A percentile compares a stretch with the other conserved stretches of the same genome.
These are phyloP conservation scores for Sinocyclocheilus maitianheensis DNA, from an alignment of 2,113 vertebrate species.

Conservation along the genomic window DNA sequence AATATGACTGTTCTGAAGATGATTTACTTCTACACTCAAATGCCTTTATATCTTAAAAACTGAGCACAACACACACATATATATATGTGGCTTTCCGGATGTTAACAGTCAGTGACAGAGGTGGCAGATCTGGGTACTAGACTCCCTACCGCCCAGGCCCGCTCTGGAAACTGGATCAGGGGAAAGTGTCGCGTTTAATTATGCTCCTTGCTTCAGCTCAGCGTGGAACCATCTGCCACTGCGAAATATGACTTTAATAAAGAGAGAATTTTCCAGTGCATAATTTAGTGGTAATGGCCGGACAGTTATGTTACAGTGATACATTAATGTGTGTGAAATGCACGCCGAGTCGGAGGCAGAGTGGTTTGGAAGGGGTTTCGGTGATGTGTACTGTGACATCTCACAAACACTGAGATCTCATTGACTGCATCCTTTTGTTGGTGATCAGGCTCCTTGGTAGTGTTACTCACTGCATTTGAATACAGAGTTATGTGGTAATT, in stretches of 20 bases:
- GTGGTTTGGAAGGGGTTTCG: slow-evolving; percentile 34
- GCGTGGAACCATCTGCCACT: slow-evolving; percentile 59
- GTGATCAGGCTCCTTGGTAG: slow-evolving; percentile 27
- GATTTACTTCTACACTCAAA: neutral
- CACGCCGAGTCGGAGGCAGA: slow-evolving; percentile 42
- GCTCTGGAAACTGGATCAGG: slow-evolving; percentile 56
- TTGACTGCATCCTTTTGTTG: slow-evolving; percentile 38
- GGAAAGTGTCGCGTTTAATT: slow-evolving; percentile 63
- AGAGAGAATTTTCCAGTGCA: slow-evolving; percentile 57
- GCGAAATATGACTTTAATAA: slow-evolving; percentile 63
- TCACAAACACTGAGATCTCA: slow-evolving; percentile 37
- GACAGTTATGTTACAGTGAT: slow-evolving; percentile 59
- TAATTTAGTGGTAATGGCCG: slow-evolving; percentile 61
- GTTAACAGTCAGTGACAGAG: slow-evolving; percentile 42
- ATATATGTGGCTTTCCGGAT: neutral
- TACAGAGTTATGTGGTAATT: no score
- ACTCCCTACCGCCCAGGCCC: slow-evolving; percentile 27
- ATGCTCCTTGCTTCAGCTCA: slow-evolving; percentile 55
- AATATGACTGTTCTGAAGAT: neutral
- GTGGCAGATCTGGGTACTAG: slow-evolving; percentile 30
- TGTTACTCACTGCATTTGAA: slow-evolving; percentile 16
- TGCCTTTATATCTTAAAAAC: neutral
- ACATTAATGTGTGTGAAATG: slow-evolving; percentile 58
- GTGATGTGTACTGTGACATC: slow-evolving; percentile 56
- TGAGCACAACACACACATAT: neutral